Evolutionary conservation across 2,113 vertebrate species (phyloP).

Genomic region (Anseranas semipalmata): DNA sequence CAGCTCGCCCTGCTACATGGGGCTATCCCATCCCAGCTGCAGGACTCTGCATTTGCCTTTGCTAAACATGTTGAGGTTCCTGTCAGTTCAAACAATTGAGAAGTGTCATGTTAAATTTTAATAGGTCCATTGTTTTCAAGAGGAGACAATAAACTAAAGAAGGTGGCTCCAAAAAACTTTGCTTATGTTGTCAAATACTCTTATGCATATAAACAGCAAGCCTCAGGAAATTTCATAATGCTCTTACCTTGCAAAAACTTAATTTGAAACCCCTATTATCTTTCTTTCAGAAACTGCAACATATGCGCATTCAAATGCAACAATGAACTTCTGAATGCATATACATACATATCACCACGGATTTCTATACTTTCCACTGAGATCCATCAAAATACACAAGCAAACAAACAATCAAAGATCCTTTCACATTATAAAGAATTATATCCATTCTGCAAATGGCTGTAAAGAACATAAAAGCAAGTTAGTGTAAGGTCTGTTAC

Average conservation of each 20-base stretch:
- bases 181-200: not conserved
- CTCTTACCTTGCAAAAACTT: not conserved
- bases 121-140: not conserved
- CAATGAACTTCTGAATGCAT: not conserved
- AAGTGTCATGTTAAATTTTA: not conserved
- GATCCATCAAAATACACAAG: not conserved
- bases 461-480: not conserved
- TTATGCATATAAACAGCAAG: not conserved
- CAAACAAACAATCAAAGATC: not conserved
- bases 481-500: not conserved
- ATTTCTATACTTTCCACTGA: not conserved
- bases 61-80: not conserved
- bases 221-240: not conserved
- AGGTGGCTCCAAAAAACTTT: not conserved
- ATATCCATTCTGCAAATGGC: not conserved
- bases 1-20: not conserved
- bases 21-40: fast-evolving
- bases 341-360: fast-evolving
- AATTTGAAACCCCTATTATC: not conserved
- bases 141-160: not conserved
- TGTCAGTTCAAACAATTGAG: not conserved
- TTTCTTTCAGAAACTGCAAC: not conserved
- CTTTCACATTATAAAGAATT: not conserved
- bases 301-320: not conserved
- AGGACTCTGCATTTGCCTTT: not conserved